Evolutionary conservation across 2,888 invertebrate genomes (phyloP).

Genomic region (Chrysolina americana): DNA sequence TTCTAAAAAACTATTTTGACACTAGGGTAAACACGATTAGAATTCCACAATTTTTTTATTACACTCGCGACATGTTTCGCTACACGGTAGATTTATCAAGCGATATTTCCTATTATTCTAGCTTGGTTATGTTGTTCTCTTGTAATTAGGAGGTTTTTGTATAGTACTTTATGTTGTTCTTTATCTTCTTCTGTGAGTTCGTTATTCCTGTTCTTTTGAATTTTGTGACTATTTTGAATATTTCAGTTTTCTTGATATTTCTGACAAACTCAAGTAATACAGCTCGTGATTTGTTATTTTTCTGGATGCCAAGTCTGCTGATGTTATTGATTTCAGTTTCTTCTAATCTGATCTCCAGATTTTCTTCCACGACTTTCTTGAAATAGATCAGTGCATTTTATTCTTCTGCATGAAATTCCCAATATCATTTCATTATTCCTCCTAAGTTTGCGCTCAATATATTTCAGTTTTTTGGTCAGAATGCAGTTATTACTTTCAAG

Average conservation of each 20-base stretch:
- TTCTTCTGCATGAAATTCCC: slow-evolving; percentile 14
- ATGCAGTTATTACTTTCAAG: not conserved
- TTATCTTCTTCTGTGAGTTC: slow-evolving; percentile 15
- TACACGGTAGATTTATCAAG: too few relatives aligned
- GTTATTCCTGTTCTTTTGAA: slow-evolving; percentile 19
- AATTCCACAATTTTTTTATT: too few relatives aligned
- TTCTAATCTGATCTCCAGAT: slow-evolving; percentile 9
- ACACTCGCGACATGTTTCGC: too few relatives aligned
- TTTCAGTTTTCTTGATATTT: slow-evolving; percentile 20
- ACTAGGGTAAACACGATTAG: too few relatives aligned
- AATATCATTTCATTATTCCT: not conserved
- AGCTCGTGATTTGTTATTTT: slow-evolving; percentile 11
- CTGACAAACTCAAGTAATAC: slow-evolving; percentile 18
- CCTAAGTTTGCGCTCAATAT: not conserved
- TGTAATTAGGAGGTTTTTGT: slow-evolving; percentile 7
- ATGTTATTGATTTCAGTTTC: slow-evolving; percentile 23
- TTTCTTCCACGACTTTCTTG: slow-evolving; percentile 2
- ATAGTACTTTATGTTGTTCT: slow-evolving; percentile 12
- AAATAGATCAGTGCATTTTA: slow-evolving; percentile 12
- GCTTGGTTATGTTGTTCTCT: slow-evolving; percentile 20
- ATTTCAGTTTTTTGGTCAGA: slow-evolving; percentile 3
- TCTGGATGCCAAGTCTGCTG: slow-evolving; percentile 7
- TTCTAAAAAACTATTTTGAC: too few relatives aligned
- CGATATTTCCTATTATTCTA: slow-evolving; percentile 10
- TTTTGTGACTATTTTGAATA: slow-evolving; percentile 12